Conservation (phyloP, 2,888 invertebrate genomes). For the Cephalotes varians region DNA sequence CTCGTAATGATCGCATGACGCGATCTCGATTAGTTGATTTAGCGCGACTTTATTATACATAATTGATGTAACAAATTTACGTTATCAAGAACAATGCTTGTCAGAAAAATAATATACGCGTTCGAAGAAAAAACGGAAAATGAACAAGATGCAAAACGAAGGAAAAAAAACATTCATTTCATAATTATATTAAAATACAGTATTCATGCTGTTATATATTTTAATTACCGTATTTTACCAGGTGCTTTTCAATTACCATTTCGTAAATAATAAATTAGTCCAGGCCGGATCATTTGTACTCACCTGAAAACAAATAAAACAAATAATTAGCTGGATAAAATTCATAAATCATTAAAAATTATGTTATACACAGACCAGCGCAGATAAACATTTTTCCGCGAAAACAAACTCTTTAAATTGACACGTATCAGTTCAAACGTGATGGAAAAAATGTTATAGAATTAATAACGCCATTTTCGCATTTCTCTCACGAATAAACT, state of each 20-base stretch:
- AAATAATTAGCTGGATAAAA: conserved; percentile 17
- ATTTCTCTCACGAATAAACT: not conserved
- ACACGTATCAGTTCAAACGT: not conserved
- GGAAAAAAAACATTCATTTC: not conserved
- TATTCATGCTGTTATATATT: conserved; percentile 7
- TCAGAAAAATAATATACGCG: not conserved
- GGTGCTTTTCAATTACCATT: not conserved
- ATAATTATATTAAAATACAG: not conserved
- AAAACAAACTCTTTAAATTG: not conserved
- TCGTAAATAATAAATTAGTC: conserved; percentile 13
- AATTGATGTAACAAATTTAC: not conserved
- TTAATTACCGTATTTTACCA: conserved; percentile 35
- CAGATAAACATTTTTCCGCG: not conserved
- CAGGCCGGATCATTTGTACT: conserved; percentile 30
- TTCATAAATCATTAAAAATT: not conserved
- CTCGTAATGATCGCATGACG: conserved; percentile 11
- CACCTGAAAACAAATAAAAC: conserved; percentile 39
- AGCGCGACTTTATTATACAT: not conserved
- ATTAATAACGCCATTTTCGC: conserved; percentile 24
- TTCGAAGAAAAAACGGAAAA: not conserved
- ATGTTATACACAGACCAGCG: not conserved
- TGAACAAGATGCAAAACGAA: not conserved
- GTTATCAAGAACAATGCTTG: not conserved
- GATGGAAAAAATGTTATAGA: not conserved
- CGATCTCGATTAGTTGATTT: conserved; percentile 25